phyloP scores from a whole-genome alignment of 2,888 invertebrate species.

The Heliconius ismenius region DNA sequence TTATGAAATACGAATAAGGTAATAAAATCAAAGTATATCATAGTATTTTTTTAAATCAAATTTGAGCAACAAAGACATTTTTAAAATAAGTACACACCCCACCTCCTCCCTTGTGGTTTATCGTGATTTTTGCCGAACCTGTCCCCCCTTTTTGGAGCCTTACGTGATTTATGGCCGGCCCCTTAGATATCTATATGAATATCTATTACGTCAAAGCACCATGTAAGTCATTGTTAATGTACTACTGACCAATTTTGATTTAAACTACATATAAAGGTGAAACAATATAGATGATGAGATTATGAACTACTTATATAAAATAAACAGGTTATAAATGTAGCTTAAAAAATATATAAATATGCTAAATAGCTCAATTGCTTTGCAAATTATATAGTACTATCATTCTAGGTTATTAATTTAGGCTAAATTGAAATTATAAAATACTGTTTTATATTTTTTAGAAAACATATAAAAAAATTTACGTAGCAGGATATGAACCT shows the following conservation, averaged over 20 bases:
- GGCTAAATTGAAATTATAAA: background rate
- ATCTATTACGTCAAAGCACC: background rate
- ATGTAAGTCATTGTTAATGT: background rate
- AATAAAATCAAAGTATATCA: background rate
- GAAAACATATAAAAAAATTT: too few species aligned
- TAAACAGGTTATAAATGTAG: background rate
- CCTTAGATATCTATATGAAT: background rate
- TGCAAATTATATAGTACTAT: background rate
- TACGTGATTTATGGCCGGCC: too few species aligned
- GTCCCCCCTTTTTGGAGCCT: too few species aligned
- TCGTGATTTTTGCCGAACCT: too few species aligned
- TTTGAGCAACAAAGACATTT: background rate
- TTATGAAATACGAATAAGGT: background rate
- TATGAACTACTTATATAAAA: background rate
- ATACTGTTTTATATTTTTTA: background rate
- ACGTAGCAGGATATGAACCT: too few species aligned
- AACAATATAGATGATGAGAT: background rate
- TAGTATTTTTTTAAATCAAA: too few species aligned
- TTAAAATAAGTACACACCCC: too few species aligned
- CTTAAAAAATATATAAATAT: background rate
- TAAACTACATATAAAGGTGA: background rate
- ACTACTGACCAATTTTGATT: background rate
- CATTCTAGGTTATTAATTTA: background rate
- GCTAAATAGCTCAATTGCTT: background rate
- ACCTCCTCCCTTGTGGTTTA: too few species aligned